These are phyloP conservation scores for Volucella inanis DNA, from an alignment of 2,888 invertebrate genomes.

Conservation along the genomic window DNA sequence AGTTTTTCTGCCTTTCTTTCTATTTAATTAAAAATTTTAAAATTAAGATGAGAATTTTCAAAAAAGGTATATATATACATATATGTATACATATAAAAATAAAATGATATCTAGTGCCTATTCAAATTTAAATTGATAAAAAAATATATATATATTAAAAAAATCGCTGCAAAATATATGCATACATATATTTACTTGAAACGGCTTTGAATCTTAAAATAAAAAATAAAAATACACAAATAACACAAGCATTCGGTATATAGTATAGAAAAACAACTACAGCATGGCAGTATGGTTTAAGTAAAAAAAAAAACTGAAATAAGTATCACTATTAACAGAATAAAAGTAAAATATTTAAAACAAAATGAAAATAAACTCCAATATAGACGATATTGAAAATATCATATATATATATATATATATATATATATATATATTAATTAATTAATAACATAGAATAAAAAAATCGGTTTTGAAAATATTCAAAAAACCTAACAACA, in stretches of 20 bases:
- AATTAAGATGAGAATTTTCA: slow-evolving; percentile 13
- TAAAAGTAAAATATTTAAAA: slow-evolving; percentile 1
- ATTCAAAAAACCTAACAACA: not conserved
- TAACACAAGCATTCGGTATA: slow-evolving; percentile 19
- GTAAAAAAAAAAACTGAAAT: not conserved
- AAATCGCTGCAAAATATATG: slow-evolving; percentile 28
- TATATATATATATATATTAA: slow-evolving; percentile 15
- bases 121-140: slow-evolving; percentile 66
- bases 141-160: slow-evolving; percentile 19
- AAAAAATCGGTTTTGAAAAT: slow-evolving; percentile 18
- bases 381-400: not conserved
- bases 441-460: not conserved
- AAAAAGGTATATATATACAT: not conserved
- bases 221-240: not conserved
- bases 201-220: slow-evolving; percentile 43
- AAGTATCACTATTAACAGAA: not conserved
- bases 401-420: not conserved
- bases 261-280: not conserved
- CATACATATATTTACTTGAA: slow-evolving; percentile 43
- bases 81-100: not conserved
- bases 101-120: slow-evolving; percentile 73
- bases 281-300: not conserved
- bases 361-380: slow-evolving; percentile 1
- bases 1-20: slow-evolving; percentile 53
- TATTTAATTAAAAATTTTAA: slow-evolving; percentile 17